Evolutionary conservation across 2,797 vertebrate genomes (phyloP).

Genomic region (Acestrorhynchus altus): DNA sequence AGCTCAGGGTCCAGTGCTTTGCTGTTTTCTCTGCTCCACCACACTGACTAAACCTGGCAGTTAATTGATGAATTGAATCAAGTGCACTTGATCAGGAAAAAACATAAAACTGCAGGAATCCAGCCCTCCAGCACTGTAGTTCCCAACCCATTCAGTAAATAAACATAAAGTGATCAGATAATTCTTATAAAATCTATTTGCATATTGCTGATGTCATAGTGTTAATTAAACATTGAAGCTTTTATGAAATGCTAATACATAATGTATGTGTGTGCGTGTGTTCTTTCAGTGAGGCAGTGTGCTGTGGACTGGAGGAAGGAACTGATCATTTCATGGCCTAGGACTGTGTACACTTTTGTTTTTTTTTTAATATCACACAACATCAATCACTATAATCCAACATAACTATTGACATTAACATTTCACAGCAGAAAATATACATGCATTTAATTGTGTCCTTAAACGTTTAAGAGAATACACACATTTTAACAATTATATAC

Average conservation of each 20-base stretch:
- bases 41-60: too few relatives aligned
- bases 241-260: not conserved
- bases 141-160: too few relatives aligned
- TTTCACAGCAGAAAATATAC: constrained; percentile 8
- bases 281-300: not conserved
- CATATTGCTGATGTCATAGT: not conserved
- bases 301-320: not conserved
- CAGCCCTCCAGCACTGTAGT: too few relatives aligned
- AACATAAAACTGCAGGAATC: too few relatives aligned
- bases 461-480: constrained; percentile 3
- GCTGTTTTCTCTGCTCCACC: too few relatives aligned
- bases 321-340: not conserved
- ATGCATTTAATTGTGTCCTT: constrained; percentile 17
- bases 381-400: constrained; percentile 10
- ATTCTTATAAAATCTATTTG: not conserved
- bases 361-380: constrained; percentile 40
- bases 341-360: not conserved
- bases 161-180: too few relatives aligned
- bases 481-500: constrained; percentile 7
- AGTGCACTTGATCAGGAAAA: too few relatives aligned
- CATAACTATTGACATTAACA: not conserved
- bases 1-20: too few relatives aligned
- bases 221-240: not conserved
- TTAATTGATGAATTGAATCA: too few relatives aligned
- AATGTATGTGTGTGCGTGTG: not conserved